Base-by-base conservation (phyloP, 2,888 invertebrate species). In the Tachina fera region DNA sequence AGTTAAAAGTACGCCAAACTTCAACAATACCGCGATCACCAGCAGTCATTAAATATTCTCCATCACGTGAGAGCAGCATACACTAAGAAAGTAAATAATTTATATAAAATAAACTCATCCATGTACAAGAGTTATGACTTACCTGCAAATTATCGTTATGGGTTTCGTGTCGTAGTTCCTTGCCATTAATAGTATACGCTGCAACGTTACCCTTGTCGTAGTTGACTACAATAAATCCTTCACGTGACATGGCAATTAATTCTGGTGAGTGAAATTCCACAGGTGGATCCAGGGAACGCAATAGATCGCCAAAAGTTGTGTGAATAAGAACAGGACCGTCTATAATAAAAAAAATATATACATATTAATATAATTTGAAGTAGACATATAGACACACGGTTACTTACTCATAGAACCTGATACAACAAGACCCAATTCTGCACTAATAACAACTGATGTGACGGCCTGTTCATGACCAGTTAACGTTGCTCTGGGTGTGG, bases 401-500 rank as follows among this genome's bases (percentile, higher is more conserved):
- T 43, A 92, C 94, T 94, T 90, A 95, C 95, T 94, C 90, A 94
- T 93, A 10, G 99, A 99, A 70, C 98, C 98, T 68, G 98, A 99
- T 87, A 99, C 97, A 77, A 99, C 99, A 47, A 99, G 94, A 31
- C 99, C 99, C 63, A 99, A 95, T 93, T 99, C 99, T 0, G 99
- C 99, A 16, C 99, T 98, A 85, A 99, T 98, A 70, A 98, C 97
- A 87, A 99, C 97, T 89, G 97, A 97, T 75, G 97, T 97, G 88
- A 99, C 97, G 82, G 98, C 97, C 90, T 98, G 97, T 92, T 99
- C 98, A 93, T 99, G 99, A 0, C 99, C 99, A 0, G 99, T 99
- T 31, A 99, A 94, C 6, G 99, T 98, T 10, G 99, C 98, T 88
- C 99, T 95, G 5, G 99, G 99, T 45, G 98, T 98, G 0, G 99